A percentile compares a stretch with the other conserved stretches of the same genome.
phyloP scores from a whole-genome alignment of 2,888 invertebrate species.

The Philaethria dido region DNA sequence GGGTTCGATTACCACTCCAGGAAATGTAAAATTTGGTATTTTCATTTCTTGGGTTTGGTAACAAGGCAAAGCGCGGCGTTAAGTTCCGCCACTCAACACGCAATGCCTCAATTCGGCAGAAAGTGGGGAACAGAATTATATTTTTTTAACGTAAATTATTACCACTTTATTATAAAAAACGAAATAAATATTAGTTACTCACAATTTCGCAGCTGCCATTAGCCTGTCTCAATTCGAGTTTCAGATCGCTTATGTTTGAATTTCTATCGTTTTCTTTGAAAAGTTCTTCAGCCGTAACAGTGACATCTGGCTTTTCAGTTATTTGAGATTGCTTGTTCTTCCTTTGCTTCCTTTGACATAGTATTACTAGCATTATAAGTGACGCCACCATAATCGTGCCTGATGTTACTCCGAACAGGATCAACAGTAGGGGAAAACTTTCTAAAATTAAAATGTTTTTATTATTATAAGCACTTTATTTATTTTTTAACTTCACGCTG shows the following conservation, averaged over 20 bases:
- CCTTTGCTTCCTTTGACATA: conserved; percentile 88
- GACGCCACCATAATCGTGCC: conserved; percentile 94
- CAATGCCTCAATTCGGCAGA: no score
- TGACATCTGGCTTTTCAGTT: conserved; percentile 85
- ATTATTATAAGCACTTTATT: not conserved
- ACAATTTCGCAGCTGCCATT: conserved; percentile 91
- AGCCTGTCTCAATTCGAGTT: conserved; percentile 93
- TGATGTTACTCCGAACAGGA: conserved; percentile 92
- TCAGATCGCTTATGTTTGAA: conserved; percentile 96
- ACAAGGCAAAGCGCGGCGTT: no score
- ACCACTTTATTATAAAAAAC: no score
- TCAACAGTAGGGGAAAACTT: conserved; percentile 90
- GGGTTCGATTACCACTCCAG: no score
- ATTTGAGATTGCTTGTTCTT: conserved; percentile 79
- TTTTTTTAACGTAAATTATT: no score
- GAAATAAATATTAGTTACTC: no score
- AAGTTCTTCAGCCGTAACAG: conserved; percentile 74
- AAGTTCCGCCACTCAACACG: no score
- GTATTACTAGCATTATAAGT: conserved; percentile 91
- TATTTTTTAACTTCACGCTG: no score
- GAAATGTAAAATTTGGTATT: no score
- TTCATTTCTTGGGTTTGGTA: no score
- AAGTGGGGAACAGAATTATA: no score
- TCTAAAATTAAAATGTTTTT: conserved; percentile 78
- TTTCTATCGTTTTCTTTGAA: conserved; percentile 93